Conservation (phyloP, 2,888 invertebrate genomes). For the Pasiphila rectangulata region DNA sequence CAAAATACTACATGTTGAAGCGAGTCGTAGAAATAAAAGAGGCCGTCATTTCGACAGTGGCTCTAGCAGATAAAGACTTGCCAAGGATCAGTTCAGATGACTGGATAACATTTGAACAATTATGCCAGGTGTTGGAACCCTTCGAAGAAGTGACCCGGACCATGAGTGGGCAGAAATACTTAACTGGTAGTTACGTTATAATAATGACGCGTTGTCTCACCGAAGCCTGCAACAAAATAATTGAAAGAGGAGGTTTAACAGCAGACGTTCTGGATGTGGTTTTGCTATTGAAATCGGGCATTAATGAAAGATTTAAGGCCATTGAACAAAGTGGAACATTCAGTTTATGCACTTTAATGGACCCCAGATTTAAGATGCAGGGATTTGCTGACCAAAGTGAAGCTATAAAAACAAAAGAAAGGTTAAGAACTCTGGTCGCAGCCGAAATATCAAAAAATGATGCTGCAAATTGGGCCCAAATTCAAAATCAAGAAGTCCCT, state of each 20-base stretch:
- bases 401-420: neutral
- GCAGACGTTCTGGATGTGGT: neutral
- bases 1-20: slow-evolving; percentile 3
- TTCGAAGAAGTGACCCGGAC: slow-evolving; percentile 2
- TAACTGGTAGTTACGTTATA: slow-evolving; percentile 1
- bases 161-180: slow-evolving; percentile 2
- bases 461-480: too few species aligned
- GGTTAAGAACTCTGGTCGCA: neutral
- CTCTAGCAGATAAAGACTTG: neutral
- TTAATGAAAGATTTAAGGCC: neutral
- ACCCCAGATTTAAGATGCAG: too few species aligned
- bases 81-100: neutral
- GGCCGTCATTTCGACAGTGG: slow-evolving; percentile 3
- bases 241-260: neutral
- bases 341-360: neutral
- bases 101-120: neutral
- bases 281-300: neutral
- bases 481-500: too few species aligned
- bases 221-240: neutral
- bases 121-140: neutral
- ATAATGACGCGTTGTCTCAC: slow-evolving; percentile 1
- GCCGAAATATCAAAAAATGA: neutral
- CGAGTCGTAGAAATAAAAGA: slow-evolving; percentile 6
- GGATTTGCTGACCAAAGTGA: neutral
- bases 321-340: neutral